These are phyloP conservation scores for Tympanuchus pallidicinctus DNA, from an alignment of 2,113 vertebrate species.

Conservation along the genomic window DNA sequence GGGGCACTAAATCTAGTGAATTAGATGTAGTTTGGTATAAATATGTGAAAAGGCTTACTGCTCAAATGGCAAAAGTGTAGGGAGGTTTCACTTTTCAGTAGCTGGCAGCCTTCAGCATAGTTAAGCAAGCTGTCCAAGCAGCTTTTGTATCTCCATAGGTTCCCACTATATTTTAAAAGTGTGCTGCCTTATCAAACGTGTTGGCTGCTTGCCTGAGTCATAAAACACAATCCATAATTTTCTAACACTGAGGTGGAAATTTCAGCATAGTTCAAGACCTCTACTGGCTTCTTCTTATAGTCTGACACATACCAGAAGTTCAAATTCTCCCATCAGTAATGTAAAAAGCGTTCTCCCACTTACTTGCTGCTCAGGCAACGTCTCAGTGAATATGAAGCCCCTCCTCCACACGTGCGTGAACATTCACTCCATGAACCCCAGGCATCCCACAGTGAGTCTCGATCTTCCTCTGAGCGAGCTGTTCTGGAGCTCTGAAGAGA, in stretches of 20 bases:
- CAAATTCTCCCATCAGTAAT: not conserved
- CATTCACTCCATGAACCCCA: slow-evolving; percentile 98
- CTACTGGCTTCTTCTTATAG: not conserved
- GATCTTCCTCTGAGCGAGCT: slow-evolving; percentile 92
- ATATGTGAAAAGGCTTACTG: not conserved
- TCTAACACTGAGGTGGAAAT: not conserved
- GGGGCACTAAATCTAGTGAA: not conserved
- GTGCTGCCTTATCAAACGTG: not conserved
- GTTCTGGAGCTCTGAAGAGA: slow-evolving; percentile 88
- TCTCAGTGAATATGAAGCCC: slow-evolving; percentile 93
- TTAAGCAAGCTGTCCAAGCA: not conserved
- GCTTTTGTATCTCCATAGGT: not conserved
- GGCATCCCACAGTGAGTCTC: slow-evolving; percentile 92
- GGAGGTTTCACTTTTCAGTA: not conserved
- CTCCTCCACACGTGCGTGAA: slow-evolving; percentile 94
- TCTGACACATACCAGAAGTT: not conserved
- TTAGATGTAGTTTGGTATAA: not conserved
- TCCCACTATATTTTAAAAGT: not conserved
- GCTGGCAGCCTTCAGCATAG: not conserved
- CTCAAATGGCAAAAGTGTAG: not conserved
- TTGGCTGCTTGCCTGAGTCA: not conserved
- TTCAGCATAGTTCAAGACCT: not conserved
- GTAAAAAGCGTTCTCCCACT: slow-evolving; percentile 12
- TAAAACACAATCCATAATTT: not conserved
- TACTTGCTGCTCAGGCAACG: slow-evolving; percentile 96